phyloP scores from a whole-genome alignment of 1,140 invertebrate genomes.

The Lordiphosa clarofinis region DNA sequence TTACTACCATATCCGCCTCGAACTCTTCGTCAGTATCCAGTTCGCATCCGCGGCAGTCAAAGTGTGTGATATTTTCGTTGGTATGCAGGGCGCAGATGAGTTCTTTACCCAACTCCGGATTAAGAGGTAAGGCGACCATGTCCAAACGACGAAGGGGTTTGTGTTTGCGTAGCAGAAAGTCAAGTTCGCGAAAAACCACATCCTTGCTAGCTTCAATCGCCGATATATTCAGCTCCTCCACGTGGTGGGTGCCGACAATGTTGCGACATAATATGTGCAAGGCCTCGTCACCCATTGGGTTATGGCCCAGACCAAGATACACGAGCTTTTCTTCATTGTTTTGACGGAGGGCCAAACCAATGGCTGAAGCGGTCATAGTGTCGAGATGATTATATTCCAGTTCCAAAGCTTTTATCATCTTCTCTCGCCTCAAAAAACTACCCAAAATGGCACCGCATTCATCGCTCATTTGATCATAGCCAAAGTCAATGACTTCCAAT shows the following conservation, averaged over 20 bases:
- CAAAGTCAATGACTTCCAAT: constrained; percentile 58
- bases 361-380: constrained; percentile 2
- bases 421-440: constrained; percentile 29
- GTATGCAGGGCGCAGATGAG: constrained; percentile 22
- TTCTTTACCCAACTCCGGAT: not conserved
- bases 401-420: constrained; percentile 36
- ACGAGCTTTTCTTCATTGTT: constrained; percentile 3
- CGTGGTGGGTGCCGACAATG: constrained; percentile 40
- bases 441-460: constrained; percentile 36
- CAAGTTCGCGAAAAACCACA: constrained; percentile 1
- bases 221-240: constrained; percentile 39
- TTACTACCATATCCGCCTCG: constrained; percentile 35
- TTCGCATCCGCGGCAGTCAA: constrained; percentile 39
- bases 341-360: constrained; percentile 30
- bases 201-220: constrained; percentile 1
- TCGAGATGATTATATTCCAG: constrained; percentile 54
- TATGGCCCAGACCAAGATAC: constrained; percentile 60
- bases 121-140: constrained; percentile 31
- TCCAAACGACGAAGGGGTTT: constrained; percentile 21
- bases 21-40: constrained; percentile 31
- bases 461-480: constrained; percentile 55
- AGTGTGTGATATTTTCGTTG: constrained; percentile 23
- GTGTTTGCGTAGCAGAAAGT: constrained; percentile 38
- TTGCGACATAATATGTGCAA: constrained; percentile 15
- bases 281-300: constrained; percentile 22